Percentiles rank a stretch among this genome's conserved stretches.
Conservation (phyloP, 2,797 vertebrate genomes). For the Naso thynnoides region DNA sequence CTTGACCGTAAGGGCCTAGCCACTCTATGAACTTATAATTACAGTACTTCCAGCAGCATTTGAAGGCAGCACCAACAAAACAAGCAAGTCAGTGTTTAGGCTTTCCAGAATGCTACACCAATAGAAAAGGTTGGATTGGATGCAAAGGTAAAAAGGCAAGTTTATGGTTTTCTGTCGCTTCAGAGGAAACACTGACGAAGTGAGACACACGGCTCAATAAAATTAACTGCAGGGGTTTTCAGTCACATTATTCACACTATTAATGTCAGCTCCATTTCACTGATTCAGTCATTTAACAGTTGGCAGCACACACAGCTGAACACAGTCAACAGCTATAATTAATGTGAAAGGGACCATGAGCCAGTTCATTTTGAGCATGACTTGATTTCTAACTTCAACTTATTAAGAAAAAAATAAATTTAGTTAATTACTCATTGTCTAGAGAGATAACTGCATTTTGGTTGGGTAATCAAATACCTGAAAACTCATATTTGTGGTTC, state of each 20-base stretch:
- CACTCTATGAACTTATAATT: background rate
- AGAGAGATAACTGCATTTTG: background rate
- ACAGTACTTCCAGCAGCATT: constrained; percentile 5
- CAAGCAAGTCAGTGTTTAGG: background rate
- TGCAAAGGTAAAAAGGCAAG: background rate
- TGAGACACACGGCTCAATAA: background rate
- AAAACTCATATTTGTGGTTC: background rate
- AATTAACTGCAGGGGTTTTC: background rate
- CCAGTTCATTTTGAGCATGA: background rate
- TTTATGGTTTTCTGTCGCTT: background rate
- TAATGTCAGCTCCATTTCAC: background rate
- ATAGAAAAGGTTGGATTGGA: background rate
- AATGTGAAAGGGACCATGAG: background rate
- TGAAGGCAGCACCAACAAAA: background rate
- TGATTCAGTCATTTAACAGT: constrained; percentile 7
- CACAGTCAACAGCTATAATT: constrained; percentile 4
- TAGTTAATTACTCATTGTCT: background rate
- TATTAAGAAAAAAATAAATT: background rate
- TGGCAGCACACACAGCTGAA: background rate
- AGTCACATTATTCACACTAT: constrained; percentile 19
- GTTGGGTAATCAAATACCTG: background rate
- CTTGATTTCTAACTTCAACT: background rate
- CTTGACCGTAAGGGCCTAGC: too few species aligned
- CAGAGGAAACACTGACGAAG: background rate
- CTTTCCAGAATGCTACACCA: background rate